Base-by-base conservation (phyloP, 1,140 invertebrate genomes). In the Parasteatoda tepidariorum region DNA sequence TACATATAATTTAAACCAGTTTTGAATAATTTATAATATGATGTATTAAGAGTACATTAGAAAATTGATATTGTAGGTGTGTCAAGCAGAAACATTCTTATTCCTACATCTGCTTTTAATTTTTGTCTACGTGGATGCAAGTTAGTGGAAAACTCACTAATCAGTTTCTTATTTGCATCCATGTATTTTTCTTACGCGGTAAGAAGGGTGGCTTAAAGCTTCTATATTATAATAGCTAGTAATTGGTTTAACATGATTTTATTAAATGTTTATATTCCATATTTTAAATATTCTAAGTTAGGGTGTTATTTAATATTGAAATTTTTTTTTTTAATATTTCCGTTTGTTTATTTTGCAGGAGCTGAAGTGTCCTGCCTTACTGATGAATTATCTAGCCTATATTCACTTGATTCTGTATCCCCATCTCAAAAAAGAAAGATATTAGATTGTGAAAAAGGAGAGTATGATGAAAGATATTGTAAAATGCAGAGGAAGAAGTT, bases 401-500 rank as follows among this genome's bases (percentile, higher is more conserved):
- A 24, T 28, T n/a, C 38, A 5, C n/a, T 71, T 59, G 78, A 82
- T 62, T 28, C 55, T 41, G 55, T 31, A 61, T 82, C 78, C 33
- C 26, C 54, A 31, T 71, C 78, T 11, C 67, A 82, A 13, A 82
- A 82, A 26, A 59, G 78, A 34, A 82, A 82, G 48, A 68, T 79
- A 9, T n/a, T 82, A n/a, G 78, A 82, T 30, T 70, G 54, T 62
- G 78, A 82, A 31, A 57, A 71, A 11, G 78, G 68, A 24, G 78
- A 82, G 61, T 70, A 70, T 82, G 66, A 82, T 31, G 78, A 82
- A 61, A 57, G 67, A 13, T 82, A 61, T 38, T 15, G 26, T 9
- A 82, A 82, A 71, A 61, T 82, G 41, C 78, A 82, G 71, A 38
- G 78, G 61, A 82, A 54, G 41, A 59, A 61, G 22, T 67, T 70